These are phyloP conservation scores for Sphinx pinastri DNA, from an alignment of 2,888 invertebrate species.

Conservation along the genomic window DNA sequence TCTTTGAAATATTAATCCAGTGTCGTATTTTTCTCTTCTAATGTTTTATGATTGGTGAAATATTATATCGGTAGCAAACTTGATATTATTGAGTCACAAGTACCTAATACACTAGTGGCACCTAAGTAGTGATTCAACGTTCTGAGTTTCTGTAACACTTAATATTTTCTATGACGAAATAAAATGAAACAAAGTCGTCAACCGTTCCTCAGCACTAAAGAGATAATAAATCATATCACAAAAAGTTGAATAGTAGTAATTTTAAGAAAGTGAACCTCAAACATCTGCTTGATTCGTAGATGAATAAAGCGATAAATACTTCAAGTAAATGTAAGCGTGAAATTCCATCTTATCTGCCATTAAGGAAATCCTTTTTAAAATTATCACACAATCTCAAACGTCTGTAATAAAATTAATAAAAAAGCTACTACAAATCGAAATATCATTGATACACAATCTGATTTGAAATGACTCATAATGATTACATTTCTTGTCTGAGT, in stretches of 20 bases:
- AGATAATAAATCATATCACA: not conserved
- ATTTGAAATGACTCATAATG: not conserved
- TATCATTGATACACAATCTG: not conserved
- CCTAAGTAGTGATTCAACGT: too few species aligned
- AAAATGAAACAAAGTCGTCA: too few species aligned
- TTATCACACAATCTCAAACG: slow-evolving; percentile 3
- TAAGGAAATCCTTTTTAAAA: slow-evolving; percentile 3
- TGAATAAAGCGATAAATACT: not conserved
- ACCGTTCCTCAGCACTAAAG: not conserved
- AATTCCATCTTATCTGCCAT: slow-evolving; percentile 12
- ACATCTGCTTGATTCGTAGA: not conserved
- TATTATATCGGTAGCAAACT: too few species aligned
- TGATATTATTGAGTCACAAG: too few species aligned
- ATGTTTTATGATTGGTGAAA: too few species aligned
- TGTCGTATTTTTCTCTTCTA: too few species aligned
- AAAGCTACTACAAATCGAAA: not conserved
- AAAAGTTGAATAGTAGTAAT: not conserved
- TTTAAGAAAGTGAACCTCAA: not conserved
- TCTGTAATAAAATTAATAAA: not conserved
- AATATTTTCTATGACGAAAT: too few species aligned
- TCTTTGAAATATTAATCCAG: too few species aligned
- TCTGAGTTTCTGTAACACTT: too few species aligned
- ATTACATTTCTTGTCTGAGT: slow-evolving; percentile 1
- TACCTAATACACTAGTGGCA: too few species aligned
- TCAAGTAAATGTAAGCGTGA: not conserved